phyloP scores from a whole-genome alignment of 2,888 invertebrate species.

The Gnatocerus cornutus region DNA sequence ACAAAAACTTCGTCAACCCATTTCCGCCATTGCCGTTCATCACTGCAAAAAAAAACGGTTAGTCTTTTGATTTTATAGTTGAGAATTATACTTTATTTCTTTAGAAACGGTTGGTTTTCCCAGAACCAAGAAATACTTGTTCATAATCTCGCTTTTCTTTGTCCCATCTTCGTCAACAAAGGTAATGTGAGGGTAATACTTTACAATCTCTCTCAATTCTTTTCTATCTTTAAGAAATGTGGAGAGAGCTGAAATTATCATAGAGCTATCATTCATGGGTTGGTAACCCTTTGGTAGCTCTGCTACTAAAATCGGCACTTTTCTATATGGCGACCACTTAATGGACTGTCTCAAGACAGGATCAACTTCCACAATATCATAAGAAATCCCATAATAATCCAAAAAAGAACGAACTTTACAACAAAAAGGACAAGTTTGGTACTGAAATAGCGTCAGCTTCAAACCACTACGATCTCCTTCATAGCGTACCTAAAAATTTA shows the following conservation, averaged over 20 bases:
- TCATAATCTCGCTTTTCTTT: slow-evolving; percentile 83
- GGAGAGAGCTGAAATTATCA: slow-evolving; percentile 91
- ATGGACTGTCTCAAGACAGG: slow-evolving; percentile 93
- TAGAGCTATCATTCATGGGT: slow-evolving; percentile 94
- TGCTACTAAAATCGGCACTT: slow-evolving; percentile 93
- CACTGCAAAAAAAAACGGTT: slow-evolving; percentile 76
- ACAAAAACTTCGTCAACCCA: slow-evolving; percentile 96
- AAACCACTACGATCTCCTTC: slow-evolving; percentile 80
- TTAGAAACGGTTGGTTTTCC: slow-evolving; percentile 74
- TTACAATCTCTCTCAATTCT: slow-evolving; percentile 80
- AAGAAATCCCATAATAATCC: slow-evolving; percentile 94
- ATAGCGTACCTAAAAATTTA: slow-evolving; percentile 75
- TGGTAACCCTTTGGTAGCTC: slow-evolving; percentile 83
- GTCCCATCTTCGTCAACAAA: slow-evolving; percentile 81
- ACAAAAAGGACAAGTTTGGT: slow-evolving; percentile 98
- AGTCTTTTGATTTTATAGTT: not conserved
- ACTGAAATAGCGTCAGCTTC: slow-evolving; percentile 93
- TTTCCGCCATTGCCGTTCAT: slow-evolving; percentile 94
- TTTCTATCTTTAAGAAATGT: slow-evolving; percentile 81
- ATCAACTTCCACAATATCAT: slow-evolving; percentile 97
- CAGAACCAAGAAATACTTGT: slow-evolving; percentile 92
- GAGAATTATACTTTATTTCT: slow-evolving; percentile 73
- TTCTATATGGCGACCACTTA: slow-evolving; percentile 94
- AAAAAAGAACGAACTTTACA: slow-evolving; percentile 94
- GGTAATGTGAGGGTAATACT: slow-evolving; percentile 83